Evolutionary conservation across 2,113 vertebrate species (phyloP).

Genomic region (Grantiella picta): DNA sequence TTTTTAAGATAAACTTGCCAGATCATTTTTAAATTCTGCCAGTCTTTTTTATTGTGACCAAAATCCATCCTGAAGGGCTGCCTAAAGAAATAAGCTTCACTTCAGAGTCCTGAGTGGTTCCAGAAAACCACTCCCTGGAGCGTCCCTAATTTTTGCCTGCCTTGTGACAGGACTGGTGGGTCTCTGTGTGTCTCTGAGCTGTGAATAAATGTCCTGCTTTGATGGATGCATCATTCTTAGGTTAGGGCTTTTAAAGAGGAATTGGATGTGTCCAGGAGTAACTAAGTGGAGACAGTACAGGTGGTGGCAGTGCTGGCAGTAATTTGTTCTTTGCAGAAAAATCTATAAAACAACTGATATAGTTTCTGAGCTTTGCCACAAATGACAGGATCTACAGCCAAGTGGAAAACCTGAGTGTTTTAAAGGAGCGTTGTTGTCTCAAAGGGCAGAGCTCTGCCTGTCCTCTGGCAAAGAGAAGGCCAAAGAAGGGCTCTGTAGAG

Average conservation of each 20-base stretch:
- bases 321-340: conserved; percentile 28
- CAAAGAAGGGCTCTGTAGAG: background rate
- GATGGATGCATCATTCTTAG: background rate
- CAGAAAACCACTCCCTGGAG: background rate
- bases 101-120: background rate
- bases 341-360: background rate
- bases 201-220: background rate
- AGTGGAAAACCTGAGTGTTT: background rate
- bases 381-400: background rate
- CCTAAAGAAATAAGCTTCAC: background rate
- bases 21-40: background rate
- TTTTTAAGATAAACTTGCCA: background rate
- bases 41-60: background rate
- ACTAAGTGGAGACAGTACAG: background rate
- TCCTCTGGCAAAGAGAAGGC: background rate
- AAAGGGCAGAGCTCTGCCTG: background rate
- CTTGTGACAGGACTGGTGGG: background rate
- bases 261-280: background rate
- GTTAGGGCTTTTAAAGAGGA: background rate
- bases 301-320: background rate
- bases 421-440: background rate
- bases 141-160: background rate
- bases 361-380: background rate
- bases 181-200: background rate
- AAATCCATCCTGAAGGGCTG: background rate